Conservation (phyloP, 2,113 vertebrate species). For the Ciconia boyciana region DNA sequence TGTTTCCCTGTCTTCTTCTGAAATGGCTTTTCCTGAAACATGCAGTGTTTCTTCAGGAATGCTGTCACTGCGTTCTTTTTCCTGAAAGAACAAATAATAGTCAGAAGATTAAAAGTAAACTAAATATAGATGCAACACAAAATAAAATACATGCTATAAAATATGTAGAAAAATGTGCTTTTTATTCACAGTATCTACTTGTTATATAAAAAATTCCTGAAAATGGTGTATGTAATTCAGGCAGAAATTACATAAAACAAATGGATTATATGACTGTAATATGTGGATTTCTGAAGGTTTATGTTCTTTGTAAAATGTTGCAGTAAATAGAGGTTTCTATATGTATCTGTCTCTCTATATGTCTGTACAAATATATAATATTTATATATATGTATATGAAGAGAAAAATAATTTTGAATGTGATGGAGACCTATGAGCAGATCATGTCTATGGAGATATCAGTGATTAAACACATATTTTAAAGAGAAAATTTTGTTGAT, state of each 20-base stretch:
- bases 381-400: background rate
- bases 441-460: background rate
- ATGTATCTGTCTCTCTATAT: background rate
- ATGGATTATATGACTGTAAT: background rate
- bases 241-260: background rate
- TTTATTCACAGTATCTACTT: background rate
- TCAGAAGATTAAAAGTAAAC: background rate
- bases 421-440: background rate
- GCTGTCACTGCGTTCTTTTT: conserved; percentile 37
- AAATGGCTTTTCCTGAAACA: conserved; percentile 26
- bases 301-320: background rate
- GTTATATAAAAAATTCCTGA: background rate
- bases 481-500: background rate
- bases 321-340: background rate
- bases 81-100: background rate
- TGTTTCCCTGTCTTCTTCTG: conserved; percentile 64
- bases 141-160: background rate
- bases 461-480: background rate
- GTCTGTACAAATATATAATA: background rate
- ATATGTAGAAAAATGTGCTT: background rate
- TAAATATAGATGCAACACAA: background rate
- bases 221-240: background rate
- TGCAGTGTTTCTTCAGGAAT: conserved; percentile 41
- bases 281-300: background rate
- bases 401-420: background rate